Evolutionary conservation across 2,113 vertebrate species (phyloP).

Genomic region (Hydrochoerus hydrochaeris): DNA sequence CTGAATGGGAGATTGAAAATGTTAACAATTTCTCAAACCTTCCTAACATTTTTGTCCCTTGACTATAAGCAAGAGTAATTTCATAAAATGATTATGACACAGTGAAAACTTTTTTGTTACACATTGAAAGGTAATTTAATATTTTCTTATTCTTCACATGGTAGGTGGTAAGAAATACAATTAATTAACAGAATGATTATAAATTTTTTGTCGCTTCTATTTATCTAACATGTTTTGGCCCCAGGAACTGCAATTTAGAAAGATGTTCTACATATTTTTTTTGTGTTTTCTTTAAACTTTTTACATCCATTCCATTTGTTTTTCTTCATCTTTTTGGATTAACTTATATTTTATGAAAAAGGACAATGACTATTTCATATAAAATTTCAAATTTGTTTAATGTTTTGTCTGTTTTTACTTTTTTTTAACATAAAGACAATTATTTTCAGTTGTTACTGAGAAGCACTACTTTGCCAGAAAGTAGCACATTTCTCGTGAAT

Average conservation of each 20-base stretch:
- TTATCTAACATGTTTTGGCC: background rate
- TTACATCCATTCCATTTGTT: background rate
- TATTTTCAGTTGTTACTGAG: slow-evolving; percentile 34
- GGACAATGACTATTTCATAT: slow-evolving; percentile 63
- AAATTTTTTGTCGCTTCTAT: background rate
- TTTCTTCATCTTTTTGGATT: background rate
- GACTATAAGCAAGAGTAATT: background rate
- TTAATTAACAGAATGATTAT: background rate
- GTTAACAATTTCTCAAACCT: background rate
- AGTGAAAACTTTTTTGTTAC: background rate
- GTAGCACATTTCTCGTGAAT: background rate
- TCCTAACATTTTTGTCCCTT: background rate
- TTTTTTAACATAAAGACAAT: background rate
- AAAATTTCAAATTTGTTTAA: slow-evolving; percentile 57
- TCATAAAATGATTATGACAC: background rate
- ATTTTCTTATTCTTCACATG: background rate
- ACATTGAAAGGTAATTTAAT: background rate
- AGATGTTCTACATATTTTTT: background rate
- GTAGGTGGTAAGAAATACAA: background rate
- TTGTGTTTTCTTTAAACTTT: background rate
- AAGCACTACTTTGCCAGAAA: slow-evolving; percentile 56
- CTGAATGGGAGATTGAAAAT: background rate
- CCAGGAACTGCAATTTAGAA: background rate
- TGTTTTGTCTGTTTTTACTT: slow-evolving; percentile 20
- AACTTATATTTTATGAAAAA: slow-evolving; percentile 55